Base-by-base conservation (phyloP, 2,888 invertebrate species). In the Drosophila histrio region DNA sequence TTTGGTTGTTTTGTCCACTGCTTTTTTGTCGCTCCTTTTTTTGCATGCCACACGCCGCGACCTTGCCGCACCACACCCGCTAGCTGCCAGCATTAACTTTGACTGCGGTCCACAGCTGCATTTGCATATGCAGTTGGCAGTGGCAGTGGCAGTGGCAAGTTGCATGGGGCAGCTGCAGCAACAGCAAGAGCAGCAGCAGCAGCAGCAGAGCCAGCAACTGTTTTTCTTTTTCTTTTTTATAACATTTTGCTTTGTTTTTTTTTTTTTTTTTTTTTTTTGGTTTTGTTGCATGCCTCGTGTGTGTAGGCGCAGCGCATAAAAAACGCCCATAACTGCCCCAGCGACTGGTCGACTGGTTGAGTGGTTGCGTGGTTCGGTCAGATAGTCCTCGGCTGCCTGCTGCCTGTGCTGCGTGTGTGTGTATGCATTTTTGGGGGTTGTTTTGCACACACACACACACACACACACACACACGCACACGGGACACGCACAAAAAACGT, bases 1-100 rank as follows among this genome's bases (percentile, higher is more conserved):
- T 86, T 86, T 88, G 65, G 88, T 82, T 88, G 74, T 84, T 88
- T 83, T 84, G 77, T 69, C 62, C 74, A 53, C 63, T 70, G 73
- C 78, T 71, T 41, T 47, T 34, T 36, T 49, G 26, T 49, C 43
- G 21, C 38, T 62, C 44, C 32, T 34, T 56, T 43, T 63, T 53
- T 50, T 62, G 56, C 60, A 64, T 61, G 72, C 65, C 72, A 69
- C 64, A 62, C 63, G 70, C 82, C 72, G 64, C 83, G 83, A 86
- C 83, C 83, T 83, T 83, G 88, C 79, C 67, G 75, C 71, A 60
- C 88, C 79, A 69, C 70, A 63, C 79, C 80, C 74, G 70, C 61
- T 62, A 44, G 68, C 59, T 41, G 62, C 62, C 85, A 66, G 67
- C 80, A 84, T 73, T 78, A 70, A 81, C 73, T 70, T 62, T 59